Base-by-base conservation (phyloP, 2,888 invertebrate genomes). In the Calliscelio sp. region DNA sequence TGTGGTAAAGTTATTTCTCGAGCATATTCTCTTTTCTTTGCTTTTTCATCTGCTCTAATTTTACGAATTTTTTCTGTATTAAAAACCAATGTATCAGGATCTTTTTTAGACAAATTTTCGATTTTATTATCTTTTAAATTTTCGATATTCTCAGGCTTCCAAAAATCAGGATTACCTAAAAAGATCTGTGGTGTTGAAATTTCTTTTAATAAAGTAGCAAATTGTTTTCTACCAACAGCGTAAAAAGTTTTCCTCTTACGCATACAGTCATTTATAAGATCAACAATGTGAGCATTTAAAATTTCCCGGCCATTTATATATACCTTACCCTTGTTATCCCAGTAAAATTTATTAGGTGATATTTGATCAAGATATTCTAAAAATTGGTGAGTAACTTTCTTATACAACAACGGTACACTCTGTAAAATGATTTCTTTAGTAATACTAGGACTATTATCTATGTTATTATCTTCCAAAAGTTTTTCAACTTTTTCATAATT, bases 351-450 rank as follows among this genome's bases (percentile, higher is more conserved):
- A 4, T 55, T 16, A 2, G 4, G 3, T 16, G 28, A n/a, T 28
- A 55, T 16, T 25, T 28, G 25, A 16, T 18, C 32, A 14, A 55
- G 25, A 16, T n/a, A 28, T 1, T 55, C n/a, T 20, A 55, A 28
- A 2, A 55, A 55, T 16, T 28, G 55, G 5, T 4, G n/a, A 11
- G 28, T 16, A 38, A 38, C 38, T 38, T 38, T 38, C 28, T 55
- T 55, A 28, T 55, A 55, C 20, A 28, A 20, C 16, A n/a, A n/a
- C 4, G 55, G 55, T 28, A 55, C 55, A 16, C 28, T 55, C 11
- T 16, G 5, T 25, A 53, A 3, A 11, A 38, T 38, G 38, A 14
- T 11, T 11, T 38, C 14, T 38, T 38, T 38, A 11, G 8, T 38
- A 11, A 38, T 38, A 14, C 14, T 38, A 11, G 38, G 38, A 3